Percentiles rank a stretch among this genome's conserved stretches.
Conservation (phyloP, 2,888 invertebrate species). For the Acronicta aceris region DNA sequence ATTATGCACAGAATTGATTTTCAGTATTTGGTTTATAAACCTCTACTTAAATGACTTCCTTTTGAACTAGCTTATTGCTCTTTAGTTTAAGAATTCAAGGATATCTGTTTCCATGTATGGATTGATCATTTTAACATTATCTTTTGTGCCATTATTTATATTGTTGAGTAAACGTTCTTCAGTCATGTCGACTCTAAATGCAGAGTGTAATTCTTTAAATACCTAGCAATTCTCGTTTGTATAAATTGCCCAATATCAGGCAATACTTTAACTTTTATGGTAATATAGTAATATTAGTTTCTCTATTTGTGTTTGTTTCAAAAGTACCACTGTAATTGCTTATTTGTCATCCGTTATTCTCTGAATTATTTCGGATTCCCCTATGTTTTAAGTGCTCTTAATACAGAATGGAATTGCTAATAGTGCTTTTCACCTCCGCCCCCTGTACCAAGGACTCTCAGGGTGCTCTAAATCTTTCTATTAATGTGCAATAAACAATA, state of each 20-base stretch:
- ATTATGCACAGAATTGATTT: no score
- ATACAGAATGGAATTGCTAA: constrained; percentile 58
- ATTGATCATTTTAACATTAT: background rate
- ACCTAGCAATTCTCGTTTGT: constrained; percentile 27
- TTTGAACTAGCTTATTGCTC: no score
- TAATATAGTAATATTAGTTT: constrained; percentile 24
- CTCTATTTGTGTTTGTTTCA: constrained; percentile 26
- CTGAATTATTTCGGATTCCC: constrained; percentile 55
- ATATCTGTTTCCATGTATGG: no score
- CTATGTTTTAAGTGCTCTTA: constrained; percentile 61
- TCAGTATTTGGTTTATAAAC: no score
- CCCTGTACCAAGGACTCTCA: constrained; percentile 60
- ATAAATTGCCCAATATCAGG: constrained; percentile 20
- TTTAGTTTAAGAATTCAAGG: no score
- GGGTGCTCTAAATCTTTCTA: constrained; percentile 63
- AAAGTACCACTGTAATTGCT: constrained; percentile 57
- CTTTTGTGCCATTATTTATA: constrained; percentile 11
- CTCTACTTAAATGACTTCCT: no score
- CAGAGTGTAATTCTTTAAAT: constrained; percentile 13
- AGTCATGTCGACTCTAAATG: background rate
- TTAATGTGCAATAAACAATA: constrained; percentile 68
- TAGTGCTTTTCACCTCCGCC: constrained; percentile 69
- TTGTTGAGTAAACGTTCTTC: constrained; percentile 11
- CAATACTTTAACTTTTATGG: constrained; percentile 46
- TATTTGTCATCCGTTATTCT: constrained; percentile 61